phyloP scores from a whole-genome alignment of 2,797 vertebrate species.

The Myotis daubentonii region DNA sequence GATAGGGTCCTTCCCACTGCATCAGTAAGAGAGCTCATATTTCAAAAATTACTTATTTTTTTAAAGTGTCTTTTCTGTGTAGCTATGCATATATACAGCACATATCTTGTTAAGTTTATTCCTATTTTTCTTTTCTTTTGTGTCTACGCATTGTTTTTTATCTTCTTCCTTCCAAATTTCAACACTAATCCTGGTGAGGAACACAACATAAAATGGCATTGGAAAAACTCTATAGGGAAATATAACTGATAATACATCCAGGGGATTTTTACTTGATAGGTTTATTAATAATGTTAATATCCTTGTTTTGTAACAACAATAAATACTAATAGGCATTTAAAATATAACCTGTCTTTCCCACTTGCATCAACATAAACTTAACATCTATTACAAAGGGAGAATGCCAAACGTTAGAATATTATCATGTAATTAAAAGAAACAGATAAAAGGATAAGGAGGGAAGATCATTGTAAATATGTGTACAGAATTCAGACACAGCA shows the following conservation, averaged over 20 bases:
- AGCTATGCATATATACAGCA: not conserved
- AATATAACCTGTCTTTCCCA: not conserved
- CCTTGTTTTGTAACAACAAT: conserved; percentile 27
- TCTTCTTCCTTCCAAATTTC: not conserved
- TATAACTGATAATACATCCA: not conserved
- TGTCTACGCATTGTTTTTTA: not conserved
- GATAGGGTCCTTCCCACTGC: not conserved
- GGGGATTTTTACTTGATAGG: not conserved
- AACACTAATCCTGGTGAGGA: not conserved
- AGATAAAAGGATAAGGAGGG: not conserved
- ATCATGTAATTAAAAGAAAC: not conserved
- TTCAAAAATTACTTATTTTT: not conserved
- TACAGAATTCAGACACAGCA: not conserved
- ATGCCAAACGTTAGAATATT: not conserved
- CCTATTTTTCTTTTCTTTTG: not conserved
- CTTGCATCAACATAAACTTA: conserved; percentile 23
- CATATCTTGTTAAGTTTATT: conserved; percentile 16
- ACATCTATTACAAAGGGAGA: not conserved
- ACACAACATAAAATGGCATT: not conserved
- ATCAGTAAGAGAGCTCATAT: not conserved
- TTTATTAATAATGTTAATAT: not conserved
- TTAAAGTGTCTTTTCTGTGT: not conserved
- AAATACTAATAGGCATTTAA: conserved; percentile 45
- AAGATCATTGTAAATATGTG: not conserved
- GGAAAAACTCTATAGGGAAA: conserved; percentile 11